These are phyloP conservation scores for Drymonia ruficornis DNA, from an alignment of 2,888 invertebrate genomes.

Conservation along the genomic window DNA sequence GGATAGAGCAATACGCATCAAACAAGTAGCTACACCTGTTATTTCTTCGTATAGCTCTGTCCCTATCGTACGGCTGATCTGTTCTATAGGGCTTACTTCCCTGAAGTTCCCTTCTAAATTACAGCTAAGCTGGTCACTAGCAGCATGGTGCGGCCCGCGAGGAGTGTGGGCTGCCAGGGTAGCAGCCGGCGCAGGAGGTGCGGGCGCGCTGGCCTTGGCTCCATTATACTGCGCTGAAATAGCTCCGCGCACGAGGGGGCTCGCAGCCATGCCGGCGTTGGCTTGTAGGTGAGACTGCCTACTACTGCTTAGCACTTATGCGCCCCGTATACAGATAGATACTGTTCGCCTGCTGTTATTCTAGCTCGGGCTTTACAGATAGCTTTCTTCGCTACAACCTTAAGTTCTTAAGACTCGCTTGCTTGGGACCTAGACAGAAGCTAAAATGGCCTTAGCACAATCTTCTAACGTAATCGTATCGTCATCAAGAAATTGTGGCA, in stretches of 20 bases:
- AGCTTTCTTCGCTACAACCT: too few relatives aligned
- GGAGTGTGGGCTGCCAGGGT: conserved; percentile 76
- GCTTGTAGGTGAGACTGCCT: conserved; percentile 65
- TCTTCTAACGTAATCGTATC: too few relatives aligned
- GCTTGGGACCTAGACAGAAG: not conserved
- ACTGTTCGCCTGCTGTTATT: too few relatives aligned
- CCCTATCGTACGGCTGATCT: not conserved
- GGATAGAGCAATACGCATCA: not conserved
- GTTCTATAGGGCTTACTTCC: not conserved
- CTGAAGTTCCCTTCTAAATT: conserved; percentile 7
- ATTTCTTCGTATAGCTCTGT: not conserved
- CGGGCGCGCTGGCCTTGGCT: conserved; percentile 68
- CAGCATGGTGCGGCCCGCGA: conserved; percentile 73
- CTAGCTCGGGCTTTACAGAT: too few relatives aligned
- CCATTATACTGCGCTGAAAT: conserved; percentile 78
- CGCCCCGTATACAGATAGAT: not conserved
- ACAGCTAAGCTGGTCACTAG: conserved; percentile 75
- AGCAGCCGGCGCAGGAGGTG: conserved; percentile 77
- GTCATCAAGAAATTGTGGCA: too few relatives aligned
- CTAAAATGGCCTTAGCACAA: not conserved
- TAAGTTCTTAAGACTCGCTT: too few relatives aligned
- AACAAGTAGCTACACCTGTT: not conserved
- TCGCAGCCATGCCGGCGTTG: conserved; percentile 74
- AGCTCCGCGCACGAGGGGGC: conserved; percentile 68
- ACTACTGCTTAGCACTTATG: not conserved